A percentile compares a stretch with the other conserved stretches of the same genome.
These are phyloP conservation scores for Heteromurus nitidus DNA, from an alignment of 2,888 invertebrate genomes.

Conservation along the genomic window DNA sequence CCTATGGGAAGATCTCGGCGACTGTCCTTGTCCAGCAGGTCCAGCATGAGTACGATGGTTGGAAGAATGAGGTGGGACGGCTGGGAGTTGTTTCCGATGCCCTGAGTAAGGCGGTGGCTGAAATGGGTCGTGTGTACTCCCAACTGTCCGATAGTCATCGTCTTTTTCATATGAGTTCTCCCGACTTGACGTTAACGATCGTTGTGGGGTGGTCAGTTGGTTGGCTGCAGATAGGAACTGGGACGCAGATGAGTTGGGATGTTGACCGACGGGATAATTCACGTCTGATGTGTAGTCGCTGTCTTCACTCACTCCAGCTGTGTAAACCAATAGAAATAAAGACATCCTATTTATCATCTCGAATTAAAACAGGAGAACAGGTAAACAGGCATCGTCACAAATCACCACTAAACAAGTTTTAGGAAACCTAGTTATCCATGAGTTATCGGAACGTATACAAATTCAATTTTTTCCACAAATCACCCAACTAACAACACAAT, in stretches of 20 bases:
- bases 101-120: constrained; percentile 63
- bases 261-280: constrained; percentile 92
- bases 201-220: constrained; percentile 86
- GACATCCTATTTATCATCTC: not conserved
- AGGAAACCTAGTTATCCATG: no score
- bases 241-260: constrained; percentile 93
- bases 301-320: constrained; percentile 96
- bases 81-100: constrained; percentile 67
- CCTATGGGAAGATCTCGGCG: constrained; percentile 42
- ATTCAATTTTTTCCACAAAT: not conserved
- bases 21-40: constrained; percentile 42
- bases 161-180: constrained; percentile 90
- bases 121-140: constrained; percentile 51
- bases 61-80: constrained; percentile 62
- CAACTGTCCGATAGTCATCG: constrained; percentile 77
- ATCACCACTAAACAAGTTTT: no score
- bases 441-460: no score
- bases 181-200: constrained; percentile 86
- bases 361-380: not conserved
- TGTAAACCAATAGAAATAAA: constrained; percentile 10
- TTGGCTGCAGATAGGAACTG: constrained; percentile 88
- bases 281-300: constrained; percentile 98
- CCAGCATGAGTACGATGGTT: constrained; percentile 54
- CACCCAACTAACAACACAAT: no score
- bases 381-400: constrained; percentile 1